Conservation (phyloP, 2,113 vertebrate species). For the Pseudopipra pipra region DNA sequence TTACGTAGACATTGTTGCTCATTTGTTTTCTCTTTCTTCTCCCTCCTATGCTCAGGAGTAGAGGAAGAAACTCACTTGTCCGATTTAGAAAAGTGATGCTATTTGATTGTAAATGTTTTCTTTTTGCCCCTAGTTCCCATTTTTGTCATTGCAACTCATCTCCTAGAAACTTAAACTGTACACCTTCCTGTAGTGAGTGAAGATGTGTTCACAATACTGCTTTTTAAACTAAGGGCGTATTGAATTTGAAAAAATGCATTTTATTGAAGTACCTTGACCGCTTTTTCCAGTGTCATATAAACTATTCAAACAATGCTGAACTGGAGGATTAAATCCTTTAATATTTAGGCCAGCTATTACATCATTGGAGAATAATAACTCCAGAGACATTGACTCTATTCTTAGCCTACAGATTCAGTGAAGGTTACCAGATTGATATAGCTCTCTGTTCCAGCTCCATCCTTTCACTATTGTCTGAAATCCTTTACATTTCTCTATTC, state of each 20-base stretch:
- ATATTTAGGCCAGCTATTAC: background rate
- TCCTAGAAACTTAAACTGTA: background rate
- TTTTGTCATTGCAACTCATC: background rate
- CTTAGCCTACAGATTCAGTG: background rate
- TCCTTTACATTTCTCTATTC: background rate
- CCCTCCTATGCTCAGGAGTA: background rate
- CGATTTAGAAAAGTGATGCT: background rate
- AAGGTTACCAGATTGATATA: background rate
- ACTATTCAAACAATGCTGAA: background rate
- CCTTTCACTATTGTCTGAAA: background rate
- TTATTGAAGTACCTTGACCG: background rate
- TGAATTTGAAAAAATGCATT: background rate
- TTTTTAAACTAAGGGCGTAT: background rate
- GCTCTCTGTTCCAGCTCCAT: background rate
- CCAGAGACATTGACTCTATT: background rate
- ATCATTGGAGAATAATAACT: background rate
- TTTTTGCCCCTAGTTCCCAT: background rate
- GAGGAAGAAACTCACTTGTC: background rate
- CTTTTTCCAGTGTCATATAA: background rate
- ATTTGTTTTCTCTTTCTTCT: background rate
- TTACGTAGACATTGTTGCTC: background rate
- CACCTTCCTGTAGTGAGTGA: fast-evolving
- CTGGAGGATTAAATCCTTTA: background rate
- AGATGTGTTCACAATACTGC: background rate
- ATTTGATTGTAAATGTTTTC: background rate